A percentile compares a stretch with the other conserved stretches of the same genome.
Conservation (phyloP, 2,113 vertebrate species). For the Peromyscus leucopus region DNA sequence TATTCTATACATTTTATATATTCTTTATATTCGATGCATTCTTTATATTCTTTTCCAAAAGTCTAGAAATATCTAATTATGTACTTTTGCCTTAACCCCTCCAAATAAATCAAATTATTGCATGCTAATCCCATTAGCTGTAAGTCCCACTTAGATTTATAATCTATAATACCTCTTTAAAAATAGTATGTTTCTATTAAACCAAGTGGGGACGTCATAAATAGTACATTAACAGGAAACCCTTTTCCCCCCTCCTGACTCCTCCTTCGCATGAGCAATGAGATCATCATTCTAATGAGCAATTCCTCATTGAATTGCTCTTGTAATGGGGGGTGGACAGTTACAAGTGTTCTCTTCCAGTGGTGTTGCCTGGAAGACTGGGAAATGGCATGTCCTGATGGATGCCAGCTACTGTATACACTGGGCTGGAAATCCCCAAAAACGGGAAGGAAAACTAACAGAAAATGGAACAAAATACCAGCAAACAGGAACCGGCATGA, state of each 20-base stretch:
- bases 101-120: slow-evolving; percentile 55
- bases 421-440: slow-evolving; percentile 70
- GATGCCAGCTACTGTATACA: slow-evolving; percentile 66
- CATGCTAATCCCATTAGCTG: slow-evolving; percentile 36
- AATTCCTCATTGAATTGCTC: slow-evolving; percentile 38
- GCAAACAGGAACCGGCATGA: neutral
- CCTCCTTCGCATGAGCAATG: slow-evolving; percentile 26
- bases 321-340: neutral
- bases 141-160: slow-evolving; percentile 40
- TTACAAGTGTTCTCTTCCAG: slow-evolving; percentile 27
- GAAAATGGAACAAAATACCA: slow-evolving; percentile 34
- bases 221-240: neutral
- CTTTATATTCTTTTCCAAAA: slow-evolving; percentile 32
- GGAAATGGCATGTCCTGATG: slow-evolving; percentile 69
- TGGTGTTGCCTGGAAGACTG: slow-evolving; percentile 70
- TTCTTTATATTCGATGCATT: neutral
- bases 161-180: slow-evolving; percentile 26
- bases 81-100: slow-evolving; percentile 39
- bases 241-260: neutral
- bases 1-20: slow-evolving; percentile 20
- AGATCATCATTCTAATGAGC: neutral
- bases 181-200: slow-evolving; percentile 63
- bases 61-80: slow-evolving; percentile 49
- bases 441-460: slow-evolving; percentile 64
- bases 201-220: slow-evolving; percentile 23